These are phyloP conservation scores for Chrysopa pallens DNA, from an alignment of 1,140 invertebrate genomes.

Conservation along the genomic window DNA sequence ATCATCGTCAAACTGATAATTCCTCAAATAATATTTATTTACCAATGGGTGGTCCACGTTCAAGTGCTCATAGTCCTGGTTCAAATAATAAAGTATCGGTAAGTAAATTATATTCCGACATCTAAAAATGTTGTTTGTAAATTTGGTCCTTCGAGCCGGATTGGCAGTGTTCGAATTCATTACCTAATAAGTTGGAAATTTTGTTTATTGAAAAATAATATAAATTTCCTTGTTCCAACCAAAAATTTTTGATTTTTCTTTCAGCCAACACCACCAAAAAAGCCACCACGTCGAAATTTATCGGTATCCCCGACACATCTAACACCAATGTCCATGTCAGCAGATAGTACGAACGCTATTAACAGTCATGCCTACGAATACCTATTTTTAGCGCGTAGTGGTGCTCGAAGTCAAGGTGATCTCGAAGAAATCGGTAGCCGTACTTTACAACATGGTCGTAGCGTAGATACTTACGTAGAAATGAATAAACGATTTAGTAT, in stretches of 20 bases:
- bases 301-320: constrained; percentile 63
- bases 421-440: constrained; percentile 36
- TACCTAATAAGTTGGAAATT: no score
- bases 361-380: constrained; percentile 37
- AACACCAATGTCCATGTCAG: constrained; percentile 33
- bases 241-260: constrained; percentile 9
- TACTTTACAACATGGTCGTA: constrained; percentile 41
- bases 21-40: constrained; percentile 19
- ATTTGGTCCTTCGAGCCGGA: no score
- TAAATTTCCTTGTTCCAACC: no score
- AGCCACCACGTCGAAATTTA: constrained; percentile 67
- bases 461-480: constrained; percentile 59
- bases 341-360: constrained; percentile 25
- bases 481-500: constrained; percentile 39
- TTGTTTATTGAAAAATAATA: no score
- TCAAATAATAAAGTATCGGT: constrained; percentile 27
- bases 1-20: constrained; percentile 9
- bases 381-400: constrained; percentile 34
- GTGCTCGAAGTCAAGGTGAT: constrained; percentile 40
- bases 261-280: constrained; percentile 72
- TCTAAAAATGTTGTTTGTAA: no score
- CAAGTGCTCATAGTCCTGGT: constrained; percentile 21
- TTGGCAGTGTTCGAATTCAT: no score
- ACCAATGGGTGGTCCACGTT: constrained; percentile 18
- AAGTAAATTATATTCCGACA: constrained; percentile 12